A percentile compares a stretch with the other conserved stretches of the same genome.
Conservation (phyloP, 2,113 vertebrate species). For the Pluvialis apricaria region DNA sequence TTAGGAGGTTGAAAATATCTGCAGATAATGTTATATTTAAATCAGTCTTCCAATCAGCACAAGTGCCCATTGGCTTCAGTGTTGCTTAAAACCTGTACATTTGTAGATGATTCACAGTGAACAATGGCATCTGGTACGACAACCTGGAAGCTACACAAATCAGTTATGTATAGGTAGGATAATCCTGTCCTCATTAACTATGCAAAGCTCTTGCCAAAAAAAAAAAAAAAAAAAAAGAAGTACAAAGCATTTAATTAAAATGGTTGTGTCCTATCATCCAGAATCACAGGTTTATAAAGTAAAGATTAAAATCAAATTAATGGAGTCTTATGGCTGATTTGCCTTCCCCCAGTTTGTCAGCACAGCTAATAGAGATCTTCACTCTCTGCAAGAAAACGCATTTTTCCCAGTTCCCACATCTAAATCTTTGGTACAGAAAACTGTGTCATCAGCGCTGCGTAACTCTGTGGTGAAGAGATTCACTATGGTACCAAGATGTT, state of each 20-base stretch:
- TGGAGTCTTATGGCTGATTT: not conserved
- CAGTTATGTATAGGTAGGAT: not conserved
- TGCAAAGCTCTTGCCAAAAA: not conserved
- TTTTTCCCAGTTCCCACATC: not conserved
- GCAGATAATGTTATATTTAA: not conserved
- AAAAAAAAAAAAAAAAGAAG: not conserved
- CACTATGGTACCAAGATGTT: not conserved
- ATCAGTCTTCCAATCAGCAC: not conserved
- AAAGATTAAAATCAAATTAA: constrained; percentile 59
- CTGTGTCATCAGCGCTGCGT: not conserved
- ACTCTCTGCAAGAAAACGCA: not conserved
- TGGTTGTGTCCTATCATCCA: not conserved
- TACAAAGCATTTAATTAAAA: constrained; percentile 31
- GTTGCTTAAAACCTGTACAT: not conserved
- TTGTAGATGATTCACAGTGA: not conserved
- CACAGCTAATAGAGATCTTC: not conserved
- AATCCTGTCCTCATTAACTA: not conserved
- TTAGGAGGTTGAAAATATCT: not conserved
- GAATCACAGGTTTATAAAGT: constrained; percentile 39
- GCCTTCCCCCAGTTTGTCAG: not conserved
- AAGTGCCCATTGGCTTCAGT: not conserved
- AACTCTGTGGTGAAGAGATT: not conserved
- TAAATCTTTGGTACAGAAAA: not conserved
- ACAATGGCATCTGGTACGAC: accelerated
- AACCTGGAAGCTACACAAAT: not conserved